Evolutionary conservation across 2,113 vertebrate genomes (phyloP), one percentile per base, ranked within the genome.

Genomic region (Cichladusa arquata): DNA sequence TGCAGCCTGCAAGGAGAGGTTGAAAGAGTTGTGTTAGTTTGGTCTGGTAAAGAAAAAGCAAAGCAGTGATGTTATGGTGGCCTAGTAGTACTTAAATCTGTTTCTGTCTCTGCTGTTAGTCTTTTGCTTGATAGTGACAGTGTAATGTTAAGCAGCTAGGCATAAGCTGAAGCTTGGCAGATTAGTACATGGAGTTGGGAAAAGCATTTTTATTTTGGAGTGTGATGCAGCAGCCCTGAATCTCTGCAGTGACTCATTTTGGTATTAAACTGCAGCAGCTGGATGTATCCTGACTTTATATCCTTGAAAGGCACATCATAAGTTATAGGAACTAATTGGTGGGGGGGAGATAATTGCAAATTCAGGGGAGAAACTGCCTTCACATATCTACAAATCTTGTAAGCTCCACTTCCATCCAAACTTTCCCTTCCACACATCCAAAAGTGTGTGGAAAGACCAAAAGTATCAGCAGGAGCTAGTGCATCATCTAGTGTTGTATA

Each of bases 391-490:
- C 31, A 88, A 61, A 42, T 50, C n/a, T 74, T 73, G 8, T 44
- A 54, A 66, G 31, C n/a, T 53, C 9, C 22, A 9, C 9, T 88
- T 88, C 24, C 1, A 4, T 38, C 31, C 45, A n/a, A 5, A 40
- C 16, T 64, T 88, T 47, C 4, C 67, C 54, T 81, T 74, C 65
- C 4, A 1, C 2, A 5, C 0, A 0, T 47, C 36, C 20, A 16
- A 5, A 66, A 71, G 17, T 13, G 24, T 34, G 13, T 56, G 36
- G 45, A 45, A 58, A 82, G 47, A 42, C 16, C 2, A 28, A 56
- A 31, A 91, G 14, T 44, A 84, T 56, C 31, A 79, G 36, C 36
- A 36, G 36, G 9, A 92, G 19, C 56, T 50, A 74, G 18, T 44
- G 14, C 22, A 22, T 86, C 20, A 57, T 50, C 29, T 58, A 19